These are phyloP conservation scores for Amaurobius ferox DNA, from an alignment of 2,888 invertebrate species.

Conservation along the genomic window DNA sequence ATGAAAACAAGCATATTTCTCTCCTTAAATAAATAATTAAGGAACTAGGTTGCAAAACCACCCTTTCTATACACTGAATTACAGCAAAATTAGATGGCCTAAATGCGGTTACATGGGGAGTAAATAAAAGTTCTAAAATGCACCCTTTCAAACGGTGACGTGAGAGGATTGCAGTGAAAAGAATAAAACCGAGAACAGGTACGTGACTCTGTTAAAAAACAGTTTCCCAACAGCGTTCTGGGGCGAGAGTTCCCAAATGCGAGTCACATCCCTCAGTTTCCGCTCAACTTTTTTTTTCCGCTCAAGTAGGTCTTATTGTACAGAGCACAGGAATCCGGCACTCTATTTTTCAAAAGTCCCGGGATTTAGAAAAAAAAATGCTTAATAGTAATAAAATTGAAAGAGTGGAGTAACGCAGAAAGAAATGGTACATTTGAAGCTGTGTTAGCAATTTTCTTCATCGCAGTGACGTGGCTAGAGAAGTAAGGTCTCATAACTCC, in stretches of 20 bases:
- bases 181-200: neutral
- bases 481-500: no score
- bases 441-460: no score
- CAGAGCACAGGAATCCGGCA: neutral
- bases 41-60: neutral
- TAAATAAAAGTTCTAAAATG: neutral
- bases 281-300: neutral
- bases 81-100: neutral
- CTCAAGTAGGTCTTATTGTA: neutral
- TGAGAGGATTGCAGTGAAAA: neutral
- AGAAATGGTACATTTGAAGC: no score
- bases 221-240: neutral
- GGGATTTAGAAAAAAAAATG: no score
- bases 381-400: no score
- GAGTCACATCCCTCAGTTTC: neutral
- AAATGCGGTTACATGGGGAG: neutral
- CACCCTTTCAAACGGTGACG: neutral
- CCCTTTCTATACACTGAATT: neutral
- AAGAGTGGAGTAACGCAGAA: no score
- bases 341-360: no score
- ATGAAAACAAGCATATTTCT: neutral
- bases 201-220: slow-evolving; percentile 1
- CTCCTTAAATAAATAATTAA: neutral
- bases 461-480: no score
- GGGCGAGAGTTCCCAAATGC: neutral